Evolutionary conservation across 2,888 invertebrate species (phyloP).

Genomic region (Oscheius sp.): DNA sequence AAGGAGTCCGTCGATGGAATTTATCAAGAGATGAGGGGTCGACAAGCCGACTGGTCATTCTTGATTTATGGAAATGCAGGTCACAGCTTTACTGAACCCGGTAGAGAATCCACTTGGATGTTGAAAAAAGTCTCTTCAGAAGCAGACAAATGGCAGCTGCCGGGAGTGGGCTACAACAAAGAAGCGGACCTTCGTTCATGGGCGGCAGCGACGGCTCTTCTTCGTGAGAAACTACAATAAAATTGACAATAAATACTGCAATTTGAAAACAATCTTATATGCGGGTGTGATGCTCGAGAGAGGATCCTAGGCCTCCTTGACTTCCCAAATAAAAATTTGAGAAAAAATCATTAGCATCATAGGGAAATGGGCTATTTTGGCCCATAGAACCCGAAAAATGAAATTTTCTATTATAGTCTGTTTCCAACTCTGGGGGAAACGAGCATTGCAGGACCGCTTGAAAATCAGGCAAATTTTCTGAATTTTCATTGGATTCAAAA

Average conservation of each 20-base stretch:
- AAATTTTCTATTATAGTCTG: too few relatives aligned
- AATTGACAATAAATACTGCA: not conserved
- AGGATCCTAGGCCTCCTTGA: too few relatives aligned
- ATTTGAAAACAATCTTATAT: too few relatives aligned
- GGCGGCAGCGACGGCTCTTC: conserved; percentile 48
- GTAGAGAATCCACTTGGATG: conserved; percentile 25
- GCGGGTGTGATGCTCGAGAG: too few relatives aligned
- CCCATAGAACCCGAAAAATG: too few relatives aligned
- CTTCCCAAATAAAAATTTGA: too few relatives aligned
- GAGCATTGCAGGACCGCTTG: too few relatives aligned
- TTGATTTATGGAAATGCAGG: conserved; percentile 59
- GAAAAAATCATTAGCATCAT: too few relatives aligned
- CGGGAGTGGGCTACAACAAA: conserved; percentile 57
- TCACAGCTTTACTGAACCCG: conserved; percentile 64
- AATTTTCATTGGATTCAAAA: too few relatives aligned
- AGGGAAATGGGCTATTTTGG: too few relatives aligned
- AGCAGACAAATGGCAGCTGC: conserved; percentile 35
- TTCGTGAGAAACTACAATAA: conserved; percentile 42
- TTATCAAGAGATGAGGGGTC: conserved; percentile 57
- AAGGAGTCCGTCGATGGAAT: conserved; percentile 52
- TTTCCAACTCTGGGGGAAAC: too few relatives aligned
- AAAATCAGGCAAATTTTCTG: too few relatives aligned
- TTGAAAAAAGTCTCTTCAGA: conserved; percentile 36
- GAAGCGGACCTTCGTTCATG: conserved; percentile 55
- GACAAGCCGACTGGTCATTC: conserved; percentile 65